phyloP scores from a whole-genome alignment of 1,140 invertebrate species.

The Listronotus oregonensis region DNA sequence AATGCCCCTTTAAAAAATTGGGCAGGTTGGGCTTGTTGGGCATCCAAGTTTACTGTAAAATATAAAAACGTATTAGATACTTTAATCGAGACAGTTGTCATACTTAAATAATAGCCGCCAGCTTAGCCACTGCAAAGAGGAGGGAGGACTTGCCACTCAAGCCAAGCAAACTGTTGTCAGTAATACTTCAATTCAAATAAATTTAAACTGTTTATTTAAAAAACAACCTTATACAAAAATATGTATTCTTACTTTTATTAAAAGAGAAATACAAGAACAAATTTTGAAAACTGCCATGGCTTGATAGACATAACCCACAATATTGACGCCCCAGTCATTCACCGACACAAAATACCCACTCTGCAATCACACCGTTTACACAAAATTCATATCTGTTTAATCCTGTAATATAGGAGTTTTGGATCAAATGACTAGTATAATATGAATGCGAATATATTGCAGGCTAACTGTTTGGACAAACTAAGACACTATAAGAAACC shows the following conservation, averaged over 20 bases:
- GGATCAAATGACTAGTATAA: conserved; percentile 46
- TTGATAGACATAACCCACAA: conserved; percentile 55
- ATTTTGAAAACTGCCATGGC: conserved; percentile 39
- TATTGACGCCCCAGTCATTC: conserved; percentile 49
- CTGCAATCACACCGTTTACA: conserved; percentile 40
- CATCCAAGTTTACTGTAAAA: conserved; percentile 52
- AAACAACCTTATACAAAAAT: not conserved
- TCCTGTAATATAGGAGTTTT: conserved; percentile 41
- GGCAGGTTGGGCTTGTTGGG: conserved; percentile 36
- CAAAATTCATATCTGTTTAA: conserved; percentile 34
- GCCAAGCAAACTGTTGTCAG: conserved; percentile 41
- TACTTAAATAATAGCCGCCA: conserved; percentile 51
- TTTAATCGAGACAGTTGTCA: conserved; percentile 31
- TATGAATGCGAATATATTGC: conserved; percentile 45
- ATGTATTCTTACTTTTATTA: not conserved
- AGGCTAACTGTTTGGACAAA: conserved; percentile 42
- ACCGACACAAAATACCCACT: conserved; percentile 34
- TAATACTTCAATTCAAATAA: not conserved
- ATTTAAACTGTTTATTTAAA: not conserved
- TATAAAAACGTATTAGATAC: conserved; percentile 49
- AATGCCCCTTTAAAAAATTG: conserved; percentile 54
- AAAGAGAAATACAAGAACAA: conserved; percentile 2
- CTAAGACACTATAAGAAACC: conserved; percentile 47
- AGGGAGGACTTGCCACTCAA: conserved; percentile 52
- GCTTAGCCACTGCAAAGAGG: conserved; percentile 55